Base-by-base conservation (phyloP, 2,797 vertebrate species). In the Alectoris magna region DNA sequence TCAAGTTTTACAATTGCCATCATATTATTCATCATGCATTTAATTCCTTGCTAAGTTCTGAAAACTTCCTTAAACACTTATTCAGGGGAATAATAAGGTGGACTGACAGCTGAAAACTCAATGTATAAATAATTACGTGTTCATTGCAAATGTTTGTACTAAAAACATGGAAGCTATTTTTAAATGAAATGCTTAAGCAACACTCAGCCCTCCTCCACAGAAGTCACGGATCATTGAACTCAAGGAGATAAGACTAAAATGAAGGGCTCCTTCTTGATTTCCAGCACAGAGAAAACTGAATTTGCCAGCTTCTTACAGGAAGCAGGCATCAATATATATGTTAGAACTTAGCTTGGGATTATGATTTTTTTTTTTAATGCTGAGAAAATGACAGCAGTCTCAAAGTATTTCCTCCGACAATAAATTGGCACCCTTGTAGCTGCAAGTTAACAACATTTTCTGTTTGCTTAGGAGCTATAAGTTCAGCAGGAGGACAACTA, bases 391-490 rank as follows among this genome's bases (percentile, higher is more conserved):
- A 58, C 43, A 78, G 36, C 10, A 80, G 22, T 73, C 59, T 95
- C 24, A 24, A 39, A 72, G 36, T 39, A 73, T 90, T 95, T 86
- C 73, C 70, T 89, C 34, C 60, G 59, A 91, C 67, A 87, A 79
- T 72, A 91, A 87, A 84, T 43, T 79, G 84, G 23, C 58, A 79
- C 44, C 10, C 13, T 78, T 0, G 0, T 46, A 76, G 53, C 44
- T 70, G 39, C 14, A 73, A 73, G 48, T 76, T 92, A 95, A 93
- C 86, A 48, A 71, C 22, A 60, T 63, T 90, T 93, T 83, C 55
- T 96, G 41, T 88, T 95, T 93, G 89, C 18, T 93, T 93, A 72
- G 53, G n/a, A 14, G 13, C 51, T 78, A 0, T 49, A 84, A 91
- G 70, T 95, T 96, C 78, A 92, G 34, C 1, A 0, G 12, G 36